These are phyloP conservation scores for Tamias sibiricus DNA, from an alignment of 2,113 vertebrate genomes.

Conservation along the genomic window DNA sequence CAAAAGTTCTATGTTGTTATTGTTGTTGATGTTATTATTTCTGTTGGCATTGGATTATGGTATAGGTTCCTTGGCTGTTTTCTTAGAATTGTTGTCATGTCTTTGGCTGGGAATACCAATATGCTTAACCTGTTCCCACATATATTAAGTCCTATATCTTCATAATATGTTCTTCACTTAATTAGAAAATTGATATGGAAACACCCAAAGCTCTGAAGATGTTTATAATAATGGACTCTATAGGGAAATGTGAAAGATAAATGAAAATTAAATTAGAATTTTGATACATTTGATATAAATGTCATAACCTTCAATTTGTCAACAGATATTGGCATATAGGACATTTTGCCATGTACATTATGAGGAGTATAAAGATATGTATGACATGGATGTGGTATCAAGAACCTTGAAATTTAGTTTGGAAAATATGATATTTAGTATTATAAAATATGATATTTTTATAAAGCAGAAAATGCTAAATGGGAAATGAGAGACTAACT, in stretches of 20 bases:
- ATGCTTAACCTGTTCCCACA: neutral
- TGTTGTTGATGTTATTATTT: neutral
- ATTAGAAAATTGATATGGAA: neutral
- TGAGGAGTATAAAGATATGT: neutral
- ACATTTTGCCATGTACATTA: neutral
- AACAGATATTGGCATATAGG: neutral
- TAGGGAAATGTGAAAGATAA: neutral
- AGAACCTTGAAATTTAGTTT: neutral
- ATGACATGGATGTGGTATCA: neutral
- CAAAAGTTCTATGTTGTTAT: neutral
- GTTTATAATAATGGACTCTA: neutral
- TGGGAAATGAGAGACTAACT: neutral
- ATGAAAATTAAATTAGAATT: conserved; percentile 50
- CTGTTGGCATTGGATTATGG: neutral
- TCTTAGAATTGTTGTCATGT: neutral
- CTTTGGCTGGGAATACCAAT: neutral
- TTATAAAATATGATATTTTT: neutral
- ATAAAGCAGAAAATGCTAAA: neutral
- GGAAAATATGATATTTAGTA: neutral
- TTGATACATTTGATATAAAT: neutral
- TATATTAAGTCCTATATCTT: neutral
- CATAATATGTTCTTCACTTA: neutral
- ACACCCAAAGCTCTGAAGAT: neutral
- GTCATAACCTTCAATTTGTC: neutral
- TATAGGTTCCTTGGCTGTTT: neutral